Conservation (phyloP, 2,113 vertebrate genomes). For the Phyllostomus hastatus region DNA sequence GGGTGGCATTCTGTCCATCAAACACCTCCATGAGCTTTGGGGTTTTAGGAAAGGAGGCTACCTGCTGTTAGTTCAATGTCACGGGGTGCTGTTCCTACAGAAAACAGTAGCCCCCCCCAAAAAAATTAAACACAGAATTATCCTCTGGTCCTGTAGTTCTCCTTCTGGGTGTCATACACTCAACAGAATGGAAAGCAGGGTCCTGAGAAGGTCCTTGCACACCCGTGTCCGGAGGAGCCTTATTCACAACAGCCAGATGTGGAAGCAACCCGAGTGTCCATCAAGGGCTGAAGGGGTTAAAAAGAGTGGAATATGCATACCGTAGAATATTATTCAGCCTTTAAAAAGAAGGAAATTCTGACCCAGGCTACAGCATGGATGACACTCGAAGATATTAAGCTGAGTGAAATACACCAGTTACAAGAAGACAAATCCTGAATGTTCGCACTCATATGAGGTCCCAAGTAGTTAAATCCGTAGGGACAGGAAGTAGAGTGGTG, state of each 20-base stretch:
- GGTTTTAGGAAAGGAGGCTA: neutral
- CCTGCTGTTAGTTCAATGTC: neutral
- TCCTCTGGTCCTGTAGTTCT: neutral
- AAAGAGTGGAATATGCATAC: accelerated
- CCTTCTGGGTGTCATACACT: accelerated
- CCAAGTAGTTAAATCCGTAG: neutral
- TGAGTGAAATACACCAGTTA: neutral
- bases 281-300: neutral
- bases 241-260: neutral
- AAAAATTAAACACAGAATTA: neutral
- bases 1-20: neutral
- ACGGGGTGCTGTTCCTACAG: neutral
- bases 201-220: neutral
- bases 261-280: too few species aligned
- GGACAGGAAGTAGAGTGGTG: neutral
- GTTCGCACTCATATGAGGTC: accelerated
- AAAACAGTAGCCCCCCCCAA: neutral
- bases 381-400: neutral
- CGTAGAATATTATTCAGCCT: neutral
- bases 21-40: neutral
- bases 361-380: too few species aligned
- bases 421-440: neutral
- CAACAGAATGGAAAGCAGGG: neutral
- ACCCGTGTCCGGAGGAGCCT: neutral
- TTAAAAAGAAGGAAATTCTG: neutral